Conservation (phyloP, 2,888 invertebrate species). For the Drosophila paranaensis region DNA sequence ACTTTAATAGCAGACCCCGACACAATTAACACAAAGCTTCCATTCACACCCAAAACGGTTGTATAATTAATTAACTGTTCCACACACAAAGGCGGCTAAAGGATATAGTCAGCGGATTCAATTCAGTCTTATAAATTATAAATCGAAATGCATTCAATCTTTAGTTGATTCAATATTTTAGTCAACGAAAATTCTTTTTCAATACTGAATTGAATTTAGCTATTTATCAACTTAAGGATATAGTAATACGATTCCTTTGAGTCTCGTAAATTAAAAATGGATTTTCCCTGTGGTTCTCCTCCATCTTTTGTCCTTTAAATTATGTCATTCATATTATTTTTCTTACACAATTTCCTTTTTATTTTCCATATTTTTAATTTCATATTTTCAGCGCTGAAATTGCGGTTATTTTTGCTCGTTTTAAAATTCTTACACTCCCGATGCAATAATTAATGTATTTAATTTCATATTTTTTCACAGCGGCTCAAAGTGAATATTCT, state of each 20-base stretch:
- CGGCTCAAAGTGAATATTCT: conserved; percentile 22
- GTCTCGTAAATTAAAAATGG: too few relatives aligned
- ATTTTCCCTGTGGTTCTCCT: too few relatives aligned
- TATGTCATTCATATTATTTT: not conserved
- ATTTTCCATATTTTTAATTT: not conserved
- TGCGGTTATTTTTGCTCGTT: not conserved
- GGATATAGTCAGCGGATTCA: not conserved
- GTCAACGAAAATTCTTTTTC: too few relatives aligned
- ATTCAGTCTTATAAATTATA: not conserved
- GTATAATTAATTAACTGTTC: conserved; percentile 5
- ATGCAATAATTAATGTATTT: not conserved
- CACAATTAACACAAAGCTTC: conserved; percentile 5
- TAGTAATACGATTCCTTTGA: too few relatives aligned
- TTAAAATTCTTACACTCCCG: not conserved
- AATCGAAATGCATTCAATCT: not conserved
- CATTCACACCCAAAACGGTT: conserved; percentile 1
- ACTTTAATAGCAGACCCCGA: not conserved
- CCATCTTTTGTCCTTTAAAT: not conserved
- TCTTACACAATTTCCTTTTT: not conserved
- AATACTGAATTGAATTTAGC: too few relatives aligned
- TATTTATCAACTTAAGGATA: too few relatives aligned
- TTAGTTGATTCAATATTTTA: not conserved
- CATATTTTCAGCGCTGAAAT: not conserved
- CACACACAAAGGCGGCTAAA: not conserved
- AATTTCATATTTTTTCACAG: not conserved